Evolutionary conservation across 2,113 vertebrate genomes (phyloP).

Genomic region (Bufo bufo): DNA sequence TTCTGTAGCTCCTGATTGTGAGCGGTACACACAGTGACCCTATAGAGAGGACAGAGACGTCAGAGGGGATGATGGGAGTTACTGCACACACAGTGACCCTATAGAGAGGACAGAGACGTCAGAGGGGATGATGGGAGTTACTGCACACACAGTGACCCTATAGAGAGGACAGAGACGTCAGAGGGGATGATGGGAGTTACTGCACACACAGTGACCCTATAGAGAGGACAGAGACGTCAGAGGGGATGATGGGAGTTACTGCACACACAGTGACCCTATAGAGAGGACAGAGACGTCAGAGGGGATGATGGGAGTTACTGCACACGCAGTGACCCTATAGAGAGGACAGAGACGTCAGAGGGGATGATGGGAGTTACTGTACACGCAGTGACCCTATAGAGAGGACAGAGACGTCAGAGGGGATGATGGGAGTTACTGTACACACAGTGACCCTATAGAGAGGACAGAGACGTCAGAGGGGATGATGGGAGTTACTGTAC

Average conservation of each 20-base stretch:
- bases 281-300: too few relatives aligned
- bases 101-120: not conserved
- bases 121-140: slow-evolving; percentile 77
- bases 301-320: too few relatives aligned
- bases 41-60: slow-evolving; percentile 59
- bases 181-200: slow-evolving; percentile 78
- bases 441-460: too few relatives aligned
- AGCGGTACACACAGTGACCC: slow-evolving; percentile 82
- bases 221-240: not conserved
- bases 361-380: too few relatives aligned
- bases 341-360: too few relatives aligned
- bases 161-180: not conserved
- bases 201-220: slow-evolving; percentile 82
- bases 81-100: slow-evolving; percentile 86
- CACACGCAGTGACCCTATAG: too few relatives aligned
- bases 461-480: too few relatives aligned
- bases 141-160: slow-evolving; percentile 83
- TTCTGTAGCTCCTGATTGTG: slow-evolving; percentile 86
- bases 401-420: too few relatives aligned
- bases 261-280: not conserved
- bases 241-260: slow-evolving; percentile 77
- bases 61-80: slow-evolving; percentile 73
- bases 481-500: too few relatives aligned
- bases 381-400: too few relatives aligned
- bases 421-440: too few relatives aligned